Base-by-base conservation (phyloP, 1,140 invertebrate species). In the Hermetia illucens region DNA sequence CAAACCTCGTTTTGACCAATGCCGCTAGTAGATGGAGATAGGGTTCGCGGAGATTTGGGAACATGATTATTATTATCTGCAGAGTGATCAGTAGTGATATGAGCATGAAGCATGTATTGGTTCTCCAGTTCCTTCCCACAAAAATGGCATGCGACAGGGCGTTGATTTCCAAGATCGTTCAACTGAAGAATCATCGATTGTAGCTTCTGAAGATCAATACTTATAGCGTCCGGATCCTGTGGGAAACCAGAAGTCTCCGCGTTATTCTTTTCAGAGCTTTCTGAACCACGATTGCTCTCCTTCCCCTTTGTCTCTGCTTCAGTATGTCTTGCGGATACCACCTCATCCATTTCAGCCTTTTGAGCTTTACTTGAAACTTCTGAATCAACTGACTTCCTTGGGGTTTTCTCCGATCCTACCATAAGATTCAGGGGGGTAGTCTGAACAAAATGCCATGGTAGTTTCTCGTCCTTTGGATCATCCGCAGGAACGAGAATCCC, bases 161-260 rank as follows among this genome's bases (percentile, higher is more conserved):
- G 66, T 54, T 68, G 75, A 57, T 55, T 69, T 42, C 82, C 77
- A 21, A 82, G 61, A 38, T 79, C 79, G 52, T 90, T 91, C 33
- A 92, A 58, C 59, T 92, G 87, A 34, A 85, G 70, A 44, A 93
- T 83, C 88, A 92, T 92, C 0, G 82, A 82, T 57, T 93, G 87
- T 15, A 92, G 61, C 54, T 90, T 89, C 45, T 87, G 78, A 4
- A 92, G 62, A 48, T 89, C 85, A 52, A 86, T 79, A 22, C 74
- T 79, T 8, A 77, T 76, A 1, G 70, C 68, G 21, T 77, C 75
- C 0, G 64, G 52, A 21, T 49, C 58, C n/a, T n/a, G n/a, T n/a
- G n/a, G n/a, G n/a, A n/a, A n/a, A n/a, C n/a, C n/a, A n/a, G n/a
- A n/a, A n/a, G n/a, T n/a, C n/a, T n/a, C n/a, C n/a, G n/a, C n/a